phyloP scores from a whole-genome alignment of 1,140 invertebrate genomes.

The Agrilus planipennis region DNA sequence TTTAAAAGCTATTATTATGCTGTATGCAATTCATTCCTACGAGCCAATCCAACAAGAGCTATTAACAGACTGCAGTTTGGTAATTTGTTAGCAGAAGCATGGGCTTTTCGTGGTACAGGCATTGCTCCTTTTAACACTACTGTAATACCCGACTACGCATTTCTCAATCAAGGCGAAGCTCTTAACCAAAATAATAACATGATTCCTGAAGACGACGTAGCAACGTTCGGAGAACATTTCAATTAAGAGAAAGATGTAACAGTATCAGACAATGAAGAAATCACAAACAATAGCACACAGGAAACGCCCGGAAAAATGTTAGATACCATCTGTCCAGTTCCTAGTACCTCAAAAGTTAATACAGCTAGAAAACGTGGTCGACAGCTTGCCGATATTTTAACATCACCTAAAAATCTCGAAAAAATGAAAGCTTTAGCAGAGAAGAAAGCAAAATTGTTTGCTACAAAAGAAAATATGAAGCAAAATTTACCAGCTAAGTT shows the following conservation, averaged over 20 bases:
- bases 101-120: constrained; percentile 6
- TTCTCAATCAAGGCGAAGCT: too few relatives aligned
- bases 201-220: too few relatives aligned
- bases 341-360: not conserved
- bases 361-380: not conserved
- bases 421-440: not conserved
- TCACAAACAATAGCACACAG: too few relatives aligned
- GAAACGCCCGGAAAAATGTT: constrained; percentile 1
- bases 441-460: not conserved
- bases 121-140: constrained; percentile 4
- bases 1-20: constrained; percentile 8
- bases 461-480: constrained; percentile 1
- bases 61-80: constrained; percentile 8
- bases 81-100: constrained; percentile 1
- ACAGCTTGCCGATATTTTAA: constrained; percentile 1
- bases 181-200: too few relatives aligned
- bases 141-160: too few relatives aligned
- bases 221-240: too few relatives aligned
- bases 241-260: too few relatives aligned
- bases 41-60: constrained; percentile 6
- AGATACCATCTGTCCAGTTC: constrained; percentile 2
- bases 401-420: constrained; percentile 1
- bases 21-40: constrained; percentile 5
- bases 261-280: too few relatives aligned
- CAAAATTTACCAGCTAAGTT: not conserved